These are phyloP conservation scores for Spheniscus mendiculus DNA, from an alignment of 2,113 vertebrate species.

Conservation along the genomic window DNA sequence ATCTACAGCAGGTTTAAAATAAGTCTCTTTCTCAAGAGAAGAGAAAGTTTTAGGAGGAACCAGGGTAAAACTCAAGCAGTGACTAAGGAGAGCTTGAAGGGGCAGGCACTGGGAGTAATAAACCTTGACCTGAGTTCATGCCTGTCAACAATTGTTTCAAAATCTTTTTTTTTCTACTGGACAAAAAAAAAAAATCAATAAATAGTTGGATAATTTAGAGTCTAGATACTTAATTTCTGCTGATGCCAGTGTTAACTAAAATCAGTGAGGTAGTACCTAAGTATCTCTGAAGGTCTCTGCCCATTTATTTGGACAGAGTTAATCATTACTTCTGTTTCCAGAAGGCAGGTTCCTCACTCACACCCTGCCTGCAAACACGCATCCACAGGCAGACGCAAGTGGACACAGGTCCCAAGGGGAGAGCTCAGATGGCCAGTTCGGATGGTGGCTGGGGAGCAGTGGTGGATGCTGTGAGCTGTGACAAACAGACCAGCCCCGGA, in stretches of 20 bases:
- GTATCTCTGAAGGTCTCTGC: background rate
- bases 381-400: background rate
- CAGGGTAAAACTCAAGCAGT: background rate
- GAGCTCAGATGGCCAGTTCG: background rate
- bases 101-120: background rate
- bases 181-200: no score
- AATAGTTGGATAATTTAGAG: background rate
- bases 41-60: background rate
- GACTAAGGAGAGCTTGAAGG: background rate
- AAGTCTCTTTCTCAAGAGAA: background rate
- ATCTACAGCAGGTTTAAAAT: background rate
- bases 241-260: background rate
- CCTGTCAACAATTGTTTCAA: background rate
- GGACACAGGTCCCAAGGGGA: background rate
- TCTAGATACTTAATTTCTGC: background rate
- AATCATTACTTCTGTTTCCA: background rate
- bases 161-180: background rate
- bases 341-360: background rate
- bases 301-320: background rate
- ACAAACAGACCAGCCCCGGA: background rate
- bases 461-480: background rate
- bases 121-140: background rate
- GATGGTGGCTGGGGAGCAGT: accelerated
- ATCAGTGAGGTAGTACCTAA: background rate
- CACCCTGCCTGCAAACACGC: background rate